Percentiles rank a stretch among this genome's conserved stretches.
phyloP scores from a whole-genome alignment of 2,113 vertebrate species.

The Stomatorhinus ivindoensis region DNA sequence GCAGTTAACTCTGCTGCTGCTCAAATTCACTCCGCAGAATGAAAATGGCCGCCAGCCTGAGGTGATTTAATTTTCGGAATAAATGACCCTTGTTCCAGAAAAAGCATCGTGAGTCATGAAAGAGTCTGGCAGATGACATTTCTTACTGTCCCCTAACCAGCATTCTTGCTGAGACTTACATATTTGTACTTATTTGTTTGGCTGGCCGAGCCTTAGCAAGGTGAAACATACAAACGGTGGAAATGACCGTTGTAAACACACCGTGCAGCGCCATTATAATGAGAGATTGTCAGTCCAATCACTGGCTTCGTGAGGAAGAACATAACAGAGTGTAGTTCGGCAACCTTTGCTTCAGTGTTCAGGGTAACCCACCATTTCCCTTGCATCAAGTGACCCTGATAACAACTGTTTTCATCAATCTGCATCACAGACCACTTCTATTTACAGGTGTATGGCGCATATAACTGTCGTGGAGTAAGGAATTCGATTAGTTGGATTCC shows the following conservation, averaged over 20 bases:
- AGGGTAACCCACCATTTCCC: background rate
- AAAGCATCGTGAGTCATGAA: slow-evolving; percentile 6
- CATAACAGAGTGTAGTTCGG: background rate
- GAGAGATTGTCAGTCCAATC: background rate
- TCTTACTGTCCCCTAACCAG: background rate
- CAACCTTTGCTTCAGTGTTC: background rate
- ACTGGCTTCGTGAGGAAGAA: background rate
- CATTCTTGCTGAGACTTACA: background rate
- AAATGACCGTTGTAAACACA: background rate
- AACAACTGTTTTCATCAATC: background rate
- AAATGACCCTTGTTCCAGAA: background rate
- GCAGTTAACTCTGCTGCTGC: background rate
- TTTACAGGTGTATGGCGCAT: background rate
- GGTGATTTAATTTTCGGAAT: slow-evolving; percentile 15
- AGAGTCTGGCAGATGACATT: background rate
- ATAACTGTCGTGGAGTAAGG: background rate
- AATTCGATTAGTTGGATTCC: background rate
- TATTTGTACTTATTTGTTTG: background rate
- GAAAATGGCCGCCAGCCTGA: background rate
- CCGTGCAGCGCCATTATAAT: background rate
- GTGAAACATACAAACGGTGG: no score
- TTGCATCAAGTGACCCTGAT: background rate
- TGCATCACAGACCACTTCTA: background rate
- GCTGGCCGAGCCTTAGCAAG: background rate
- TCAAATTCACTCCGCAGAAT: background rate